Percentiles rank a stretch among this genome's conserved stretches.
phyloP scores from a whole-genome alignment of 2,113 vertebrate genomes.

The Psittacula cyanocephala region DNA sequence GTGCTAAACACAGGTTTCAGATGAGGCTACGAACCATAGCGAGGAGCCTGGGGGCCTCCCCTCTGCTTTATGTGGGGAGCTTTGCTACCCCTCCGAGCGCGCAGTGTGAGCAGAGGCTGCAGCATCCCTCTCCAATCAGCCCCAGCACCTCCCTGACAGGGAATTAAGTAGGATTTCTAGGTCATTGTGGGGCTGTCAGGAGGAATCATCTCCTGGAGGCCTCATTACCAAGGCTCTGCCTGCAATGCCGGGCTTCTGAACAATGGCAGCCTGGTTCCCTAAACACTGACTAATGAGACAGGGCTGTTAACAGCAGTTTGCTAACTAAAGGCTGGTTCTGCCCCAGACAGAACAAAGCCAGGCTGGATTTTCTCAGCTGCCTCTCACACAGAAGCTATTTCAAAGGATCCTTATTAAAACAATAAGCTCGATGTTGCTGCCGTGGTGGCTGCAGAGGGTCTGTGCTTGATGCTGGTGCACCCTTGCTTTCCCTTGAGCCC shows the following conservation, averaged over 20 bases:
- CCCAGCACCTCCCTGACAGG: slow-evolving; percentile 51
- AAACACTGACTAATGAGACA: slow-evolving; percentile 58
- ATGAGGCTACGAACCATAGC: not conserved
- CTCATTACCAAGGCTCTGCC: slow-evolving; percentile 58
- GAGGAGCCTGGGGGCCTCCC: not conserved
- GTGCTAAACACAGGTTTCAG: not conserved
- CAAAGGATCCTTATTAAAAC: slow-evolving; percentile 32
- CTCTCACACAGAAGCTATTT: slow-evolving; percentile 23
- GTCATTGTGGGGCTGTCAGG: slow-evolving; percentile 66
- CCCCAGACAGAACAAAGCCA: slow-evolving; percentile 35
- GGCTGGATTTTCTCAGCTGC: slow-evolving; percentile 28
- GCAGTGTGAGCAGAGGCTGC: not conserved
- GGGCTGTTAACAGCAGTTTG: slow-evolving; percentile 53
- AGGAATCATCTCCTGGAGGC: slow-evolving; percentile 57
- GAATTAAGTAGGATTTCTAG: slow-evolving; percentile 68
- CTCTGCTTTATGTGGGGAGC: not conserved
- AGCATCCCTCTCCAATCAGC: not conserved
- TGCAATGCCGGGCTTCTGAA: slow-evolving; percentile 50
- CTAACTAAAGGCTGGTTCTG: slow-evolving; percentile 60
- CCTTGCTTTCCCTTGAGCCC: not conserved
- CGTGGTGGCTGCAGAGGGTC: not conserved
- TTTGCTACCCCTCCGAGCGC: not conserved
- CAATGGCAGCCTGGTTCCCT: slow-evolving; percentile 61
- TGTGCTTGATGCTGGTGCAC: not conserved
- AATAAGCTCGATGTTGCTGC: not conserved